These are phyloP conservation scores for Alca torda DNA, from an alignment of 2,797 vertebrate genomes.

Conservation along the genomic window DNA sequence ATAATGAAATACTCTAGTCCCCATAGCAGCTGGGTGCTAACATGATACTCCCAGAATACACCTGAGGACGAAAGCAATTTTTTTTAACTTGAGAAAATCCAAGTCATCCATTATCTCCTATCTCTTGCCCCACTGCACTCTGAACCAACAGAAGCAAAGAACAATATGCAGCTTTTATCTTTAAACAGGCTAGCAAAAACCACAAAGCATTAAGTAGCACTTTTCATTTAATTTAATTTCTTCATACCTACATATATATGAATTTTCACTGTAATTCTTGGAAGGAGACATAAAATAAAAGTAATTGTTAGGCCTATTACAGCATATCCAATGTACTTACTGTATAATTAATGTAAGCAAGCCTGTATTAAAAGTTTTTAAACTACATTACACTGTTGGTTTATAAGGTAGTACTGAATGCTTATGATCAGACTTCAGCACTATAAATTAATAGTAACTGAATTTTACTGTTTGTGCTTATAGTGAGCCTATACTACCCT, in stretches of 20 bases:
- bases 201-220: background rate
- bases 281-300: background rate
- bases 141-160: background rate
- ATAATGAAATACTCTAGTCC: background rate
- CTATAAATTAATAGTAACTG: background rate
- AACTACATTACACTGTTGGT: background rate
- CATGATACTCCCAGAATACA: background rate
- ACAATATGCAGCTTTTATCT: background rate
- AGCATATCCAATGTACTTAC: background rate
- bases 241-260: background rate
- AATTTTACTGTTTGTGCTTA: background rate
- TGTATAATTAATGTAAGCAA: background rate
- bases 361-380: background rate
- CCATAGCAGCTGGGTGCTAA: background rate
- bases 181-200: background rate
- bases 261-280: background rate
- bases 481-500: accelerated
- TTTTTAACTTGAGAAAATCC: background rate
- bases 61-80: background rate
- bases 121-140: background rate
- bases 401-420: background rate
- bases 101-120: background rate
- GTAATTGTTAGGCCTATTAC: background rate
- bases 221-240: background rate
- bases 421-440: background rate